Evolutionary conservation across 2,113 vertebrate genomes (phyloP).

Genomic region (Nycticorax nycticorax): DNA sequence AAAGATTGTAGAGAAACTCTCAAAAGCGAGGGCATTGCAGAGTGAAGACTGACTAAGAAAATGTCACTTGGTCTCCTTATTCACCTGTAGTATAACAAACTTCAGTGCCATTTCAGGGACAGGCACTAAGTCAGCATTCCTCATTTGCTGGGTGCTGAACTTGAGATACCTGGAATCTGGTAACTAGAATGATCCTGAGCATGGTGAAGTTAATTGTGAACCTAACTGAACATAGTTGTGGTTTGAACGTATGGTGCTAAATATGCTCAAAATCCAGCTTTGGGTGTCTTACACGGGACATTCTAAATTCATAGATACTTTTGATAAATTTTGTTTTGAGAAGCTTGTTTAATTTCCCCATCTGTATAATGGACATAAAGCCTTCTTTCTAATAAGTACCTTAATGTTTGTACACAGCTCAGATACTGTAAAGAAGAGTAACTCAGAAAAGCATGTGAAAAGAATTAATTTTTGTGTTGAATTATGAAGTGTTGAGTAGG

Average conservation of each 20-base stretch:
- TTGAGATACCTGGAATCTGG: background rate
- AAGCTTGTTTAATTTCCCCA: background rate
- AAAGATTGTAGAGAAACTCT: background rate
- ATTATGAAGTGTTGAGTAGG: background rate
- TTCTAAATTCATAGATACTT: background rate
- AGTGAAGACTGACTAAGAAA: background rate
- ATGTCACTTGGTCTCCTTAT: background rate
- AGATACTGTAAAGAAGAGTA: background rate
- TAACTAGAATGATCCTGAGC: background rate
- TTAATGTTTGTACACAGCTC: background rate
- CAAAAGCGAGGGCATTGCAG: background rate
- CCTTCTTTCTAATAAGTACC: background rate
- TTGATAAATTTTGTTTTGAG: background rate
- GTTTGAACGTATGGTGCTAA: background rate
- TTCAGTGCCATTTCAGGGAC: background rate
- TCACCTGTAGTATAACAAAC: background rate
- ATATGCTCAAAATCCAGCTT: background rate
- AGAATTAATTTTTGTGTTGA: background rate
- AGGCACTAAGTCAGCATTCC: background rate
- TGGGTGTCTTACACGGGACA: background rate
- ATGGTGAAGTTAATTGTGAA: background rate
- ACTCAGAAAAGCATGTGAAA: background rate
- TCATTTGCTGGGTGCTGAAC: background rate
- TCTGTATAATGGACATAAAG: background rate
- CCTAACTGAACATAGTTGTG: background rate